These are phyloP conservation scores for Ptilonorhynchus violaceus DNA, from an alignment of 2,113 vertebrate genomes.

Conservation along the genomic window DNA sequence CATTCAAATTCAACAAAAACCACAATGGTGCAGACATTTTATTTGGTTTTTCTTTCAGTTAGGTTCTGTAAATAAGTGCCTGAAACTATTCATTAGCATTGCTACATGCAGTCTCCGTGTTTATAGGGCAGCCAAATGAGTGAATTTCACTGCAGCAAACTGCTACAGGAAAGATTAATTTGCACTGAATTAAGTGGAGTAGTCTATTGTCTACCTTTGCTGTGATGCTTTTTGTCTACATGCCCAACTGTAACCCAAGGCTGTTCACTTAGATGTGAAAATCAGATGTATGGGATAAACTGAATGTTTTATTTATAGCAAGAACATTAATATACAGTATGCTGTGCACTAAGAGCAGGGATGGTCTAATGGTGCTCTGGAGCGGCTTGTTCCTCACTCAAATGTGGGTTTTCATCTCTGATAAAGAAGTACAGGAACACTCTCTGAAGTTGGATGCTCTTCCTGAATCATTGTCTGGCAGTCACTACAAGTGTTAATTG, in stretches of 20 bases:
- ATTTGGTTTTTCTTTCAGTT: background rate
- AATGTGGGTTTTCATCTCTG: slow-evolving; percentile 26
- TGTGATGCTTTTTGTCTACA: background rate
- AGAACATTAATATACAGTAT: background rate
- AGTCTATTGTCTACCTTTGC: background rate
- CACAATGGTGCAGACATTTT: background rate
- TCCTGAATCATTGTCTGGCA: slow-evolving; percentile 58
- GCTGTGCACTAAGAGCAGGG: background rate
- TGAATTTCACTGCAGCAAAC: background rate
- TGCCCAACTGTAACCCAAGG: background rate
- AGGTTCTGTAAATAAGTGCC: background rate
- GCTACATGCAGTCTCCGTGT: background rate
- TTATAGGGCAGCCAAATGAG: background rate
- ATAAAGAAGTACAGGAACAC: slow-evolving; percentile 30
- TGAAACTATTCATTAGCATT: background rate
- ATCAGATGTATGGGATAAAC: slow-evolving; percentile 5
- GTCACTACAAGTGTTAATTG: slow-evolving; percentile 39
- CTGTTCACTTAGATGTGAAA: slow-evolving; percentile 20
- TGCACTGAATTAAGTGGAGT: background rate
- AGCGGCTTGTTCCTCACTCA: slow-evolving; percentile 6
- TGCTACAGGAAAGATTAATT: background rate
- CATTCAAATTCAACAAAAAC: background rate
- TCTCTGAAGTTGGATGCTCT: slow-evolving; percentile 34
- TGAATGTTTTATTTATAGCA: slow-evolving; percentile 42
- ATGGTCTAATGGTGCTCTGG: slow-evolving; percentile 2